Evolutionary conservation across 92 coral and sea anemone species (phyloP).

Genomic region (Plumapathes pennacea): DNA sequence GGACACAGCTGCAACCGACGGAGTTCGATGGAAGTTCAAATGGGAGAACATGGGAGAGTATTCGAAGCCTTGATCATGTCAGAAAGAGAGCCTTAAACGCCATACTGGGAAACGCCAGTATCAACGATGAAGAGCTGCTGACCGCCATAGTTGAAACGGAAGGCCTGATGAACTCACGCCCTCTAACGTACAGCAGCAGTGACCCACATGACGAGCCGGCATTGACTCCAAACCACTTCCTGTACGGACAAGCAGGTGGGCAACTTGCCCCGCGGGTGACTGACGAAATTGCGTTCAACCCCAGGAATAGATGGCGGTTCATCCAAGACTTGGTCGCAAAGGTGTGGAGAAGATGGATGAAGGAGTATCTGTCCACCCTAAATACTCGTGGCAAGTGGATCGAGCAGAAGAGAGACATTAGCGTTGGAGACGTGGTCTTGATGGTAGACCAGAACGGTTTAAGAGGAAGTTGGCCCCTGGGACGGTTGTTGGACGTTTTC

Average conservation of each 20-base stretch:
- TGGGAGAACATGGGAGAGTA: constrained; percentile 28
- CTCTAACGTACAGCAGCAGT: constrained; percentile 5
- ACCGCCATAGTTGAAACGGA: constrained; percentile 14
- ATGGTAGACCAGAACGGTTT: constrained; percentile 8
- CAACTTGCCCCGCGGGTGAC: constrained; percentile 13
- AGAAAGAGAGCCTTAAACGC: constrained; percentile 8
- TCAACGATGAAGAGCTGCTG: constrained; percentile 19
- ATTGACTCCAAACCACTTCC: constrained; percentile 26
- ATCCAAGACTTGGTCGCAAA: neutral
- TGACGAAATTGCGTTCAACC: constrained; percentile 7
- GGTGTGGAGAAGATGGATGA: neutral
- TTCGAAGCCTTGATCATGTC: constrained; percentile 22
- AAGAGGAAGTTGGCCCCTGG: constrained; percentile 17
- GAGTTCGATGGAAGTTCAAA: constrained; percentile 27
- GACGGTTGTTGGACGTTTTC: constrained; percentile 16
- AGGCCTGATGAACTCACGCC: constrained; percentile 26
- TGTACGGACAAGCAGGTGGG: constrained; percentile 25
- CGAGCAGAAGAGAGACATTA: constrained; percentile 1
- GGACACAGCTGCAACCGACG: constrained; percentile 2
- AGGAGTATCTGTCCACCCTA: constrained; percentile 3
- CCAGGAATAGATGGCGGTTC: constrained; percentile 5
- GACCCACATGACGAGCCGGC: constrained; percentile 17
- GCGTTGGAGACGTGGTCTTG: constrained; percentile 8
- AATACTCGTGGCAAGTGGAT: constrained; percentile 16
- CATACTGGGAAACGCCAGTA: constrained; percentile 14